Percentiles rank a stretch among this genome's conserved stretches.
These are phyloP conservation scores for Phylloscopus trochiloides DNA, from an alignment of 2,113 vertebrate genomes.

Conservation along the genomic window DNA sequence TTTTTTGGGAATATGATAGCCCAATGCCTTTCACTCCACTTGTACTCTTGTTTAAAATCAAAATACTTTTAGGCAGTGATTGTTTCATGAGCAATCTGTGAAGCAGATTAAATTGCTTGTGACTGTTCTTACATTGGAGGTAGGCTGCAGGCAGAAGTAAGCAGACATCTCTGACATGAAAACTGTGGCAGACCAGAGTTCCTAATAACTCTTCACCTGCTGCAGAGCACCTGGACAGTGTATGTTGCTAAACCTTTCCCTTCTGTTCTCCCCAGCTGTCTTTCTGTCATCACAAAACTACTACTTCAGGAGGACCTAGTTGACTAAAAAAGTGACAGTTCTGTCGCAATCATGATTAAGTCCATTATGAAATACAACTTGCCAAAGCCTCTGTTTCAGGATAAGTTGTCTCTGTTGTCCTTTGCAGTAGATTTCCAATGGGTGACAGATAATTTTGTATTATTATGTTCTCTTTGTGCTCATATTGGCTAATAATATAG, in stretches of 20 bases:
- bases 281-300: background rate
- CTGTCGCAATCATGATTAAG: background rate
- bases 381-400: background rate
- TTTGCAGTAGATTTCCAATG: background rate
- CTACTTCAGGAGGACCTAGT: background rate
- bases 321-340: background rate
- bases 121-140: fast-evolving
- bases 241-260: background rate
- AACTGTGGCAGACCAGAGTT: background rate
- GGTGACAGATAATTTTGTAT: background rate
- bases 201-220: background rate
- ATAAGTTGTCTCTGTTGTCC: background rate
- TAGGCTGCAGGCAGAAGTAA: background rate
- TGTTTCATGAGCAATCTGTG: background rate
- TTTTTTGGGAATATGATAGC: background rate
- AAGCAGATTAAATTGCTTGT: background rate
- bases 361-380: background rate
- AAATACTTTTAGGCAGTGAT: background rate
- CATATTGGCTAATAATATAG: background rate
- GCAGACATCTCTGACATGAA: background rate
- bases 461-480: background rate
- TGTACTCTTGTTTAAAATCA: background rate
- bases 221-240: background rate
- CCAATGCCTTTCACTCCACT: background rate
- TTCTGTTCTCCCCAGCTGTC: background rate